Percentiles rank a stretch among this genome's conserved stretches.
Conservation (phyloP, 2,113 vertebrate species). For the Propithecus coquereli region DNA sequence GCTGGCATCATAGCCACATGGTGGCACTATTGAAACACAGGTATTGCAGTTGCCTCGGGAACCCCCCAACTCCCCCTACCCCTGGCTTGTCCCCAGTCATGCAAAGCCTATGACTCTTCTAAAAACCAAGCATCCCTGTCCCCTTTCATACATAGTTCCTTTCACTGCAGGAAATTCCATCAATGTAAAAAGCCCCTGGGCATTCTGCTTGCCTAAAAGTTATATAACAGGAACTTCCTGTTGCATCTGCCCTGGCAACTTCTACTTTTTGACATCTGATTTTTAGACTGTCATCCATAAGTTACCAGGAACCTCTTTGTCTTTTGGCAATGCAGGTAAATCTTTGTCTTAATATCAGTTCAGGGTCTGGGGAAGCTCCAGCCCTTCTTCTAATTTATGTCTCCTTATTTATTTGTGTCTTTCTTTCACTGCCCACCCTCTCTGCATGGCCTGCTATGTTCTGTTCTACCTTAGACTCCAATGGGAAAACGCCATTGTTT, state of each 20-base stretch:
- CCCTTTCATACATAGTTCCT: background rate
- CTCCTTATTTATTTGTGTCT: background rate
- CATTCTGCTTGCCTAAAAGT: background rate
- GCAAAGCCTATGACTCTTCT: background rate
- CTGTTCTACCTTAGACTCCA: background rate
- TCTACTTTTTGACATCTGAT: background rate
- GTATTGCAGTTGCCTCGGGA: constrained; percentile 46
- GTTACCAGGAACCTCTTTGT: background rate
- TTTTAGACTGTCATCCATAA: background rate
- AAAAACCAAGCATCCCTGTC: background rate
- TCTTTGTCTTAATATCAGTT: background rate
- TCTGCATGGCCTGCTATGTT: background rate
- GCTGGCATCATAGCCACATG: constrained; percentile 61
- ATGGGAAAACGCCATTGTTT: background rate
- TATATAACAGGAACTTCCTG: background rate
- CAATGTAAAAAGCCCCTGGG: background rate
- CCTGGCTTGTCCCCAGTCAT: background rate
- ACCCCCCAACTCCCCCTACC: background rate
- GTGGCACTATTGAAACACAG: constrained; percentile 67
- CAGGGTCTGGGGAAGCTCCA: background rate
- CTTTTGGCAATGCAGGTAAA: background rate
- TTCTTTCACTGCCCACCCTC: background rate
- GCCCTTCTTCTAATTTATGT: background rate
- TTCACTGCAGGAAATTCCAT: constrained; percentile 25
- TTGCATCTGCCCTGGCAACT: background rate